Conservation (phyloP, 1,140 invertebrate genomes). For the Physella acuta region DNA sequence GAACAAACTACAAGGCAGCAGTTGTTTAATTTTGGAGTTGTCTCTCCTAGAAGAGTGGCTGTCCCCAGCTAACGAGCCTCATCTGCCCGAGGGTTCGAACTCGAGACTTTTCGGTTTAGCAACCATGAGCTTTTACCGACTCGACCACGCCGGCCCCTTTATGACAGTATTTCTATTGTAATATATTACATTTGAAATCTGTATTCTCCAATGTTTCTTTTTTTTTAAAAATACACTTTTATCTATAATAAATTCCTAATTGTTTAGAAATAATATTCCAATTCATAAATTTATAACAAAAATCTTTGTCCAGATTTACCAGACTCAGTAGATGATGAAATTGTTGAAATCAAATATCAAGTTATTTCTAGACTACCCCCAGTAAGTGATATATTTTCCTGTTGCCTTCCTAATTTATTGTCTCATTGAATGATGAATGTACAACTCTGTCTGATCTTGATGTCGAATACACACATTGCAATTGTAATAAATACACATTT, state of each 20-base stretch:
- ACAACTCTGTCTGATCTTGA: not conserved
- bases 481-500: no score
- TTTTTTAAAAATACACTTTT: not conserved
- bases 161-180: not conserved
- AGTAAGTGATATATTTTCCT: not conserved
- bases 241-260: no score
- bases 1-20: no score
- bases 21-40: no score
- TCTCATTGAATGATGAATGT: not conserved
- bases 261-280: not conserved
- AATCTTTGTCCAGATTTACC: slow-evolving; percentile 8
- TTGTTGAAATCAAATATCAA: slow-evolving; percentile 20
- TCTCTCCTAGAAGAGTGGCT: no score
- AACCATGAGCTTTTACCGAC: not conserved
- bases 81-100: no score
- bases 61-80: no score
- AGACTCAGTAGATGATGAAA: slow-evolving; percentile 19
- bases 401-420: not conserved
- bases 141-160: not conserved
- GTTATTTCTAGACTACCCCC: slow-evolving; percentile 22
- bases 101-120: no score
- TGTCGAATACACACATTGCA: no score
- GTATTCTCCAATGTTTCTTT: not conserved
- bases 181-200: not conserved
- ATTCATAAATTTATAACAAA: not conserved